These are phyloP conservation scores for Lasioglossum leucozonium DNA, from an alignment of 2,888 invertebrate genomes.

Conservation along the genomic window DNA sequence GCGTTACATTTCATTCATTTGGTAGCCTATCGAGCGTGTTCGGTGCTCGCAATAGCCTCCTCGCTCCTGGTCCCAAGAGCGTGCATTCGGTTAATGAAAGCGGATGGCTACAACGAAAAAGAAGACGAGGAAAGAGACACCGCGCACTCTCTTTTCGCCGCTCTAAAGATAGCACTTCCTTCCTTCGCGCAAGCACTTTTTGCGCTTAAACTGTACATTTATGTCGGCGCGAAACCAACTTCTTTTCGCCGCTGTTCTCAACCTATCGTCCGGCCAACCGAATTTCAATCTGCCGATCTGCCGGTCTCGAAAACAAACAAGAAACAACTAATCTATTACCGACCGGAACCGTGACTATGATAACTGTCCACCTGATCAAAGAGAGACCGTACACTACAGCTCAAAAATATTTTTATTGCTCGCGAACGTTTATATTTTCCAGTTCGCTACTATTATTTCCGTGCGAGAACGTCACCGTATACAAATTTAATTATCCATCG, in stretches of 20 bases:
- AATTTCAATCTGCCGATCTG: not conserved
- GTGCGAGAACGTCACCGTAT: not conserved
- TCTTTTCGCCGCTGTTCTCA: slow-evolving; percentile 54
- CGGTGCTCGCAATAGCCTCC: slow-evolving; percentile 40
- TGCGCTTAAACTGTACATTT: slow-evolving; percentile 73
- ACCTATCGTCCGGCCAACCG: slow-evolving; percentile 11
- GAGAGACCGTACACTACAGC: not conserved
- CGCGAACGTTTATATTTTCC: not conserved
- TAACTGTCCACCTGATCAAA: not conserved
- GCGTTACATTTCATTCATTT: slow-evolving; percentile 39
- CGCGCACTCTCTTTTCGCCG: slow-evolving; percentile 63
- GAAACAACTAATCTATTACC: not conserved
- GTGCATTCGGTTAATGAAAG: slow-evolving; percentile 56
- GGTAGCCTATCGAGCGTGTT: slow-evolving; percentile 8
- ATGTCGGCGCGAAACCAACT: slow-evolving; percentile 55
- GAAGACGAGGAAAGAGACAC: slow-evolving; percentile 66
- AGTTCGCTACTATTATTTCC: not conserved
- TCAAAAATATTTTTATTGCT: not conserved
- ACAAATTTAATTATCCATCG: no score
- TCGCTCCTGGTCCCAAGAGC: slow-evolving; percentile 29
- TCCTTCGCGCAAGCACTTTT: slow-evolving; percentile 75
- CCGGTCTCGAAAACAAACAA: not conserved
- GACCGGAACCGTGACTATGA: not conserved
- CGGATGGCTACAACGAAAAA: slow-evolving; percentile 67
- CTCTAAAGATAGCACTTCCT: slow-evolving; percentile 82